Base-by-base conservation (phyloP, 2,888 invertebrate species). In the Neoascia interrupta region DNA sequence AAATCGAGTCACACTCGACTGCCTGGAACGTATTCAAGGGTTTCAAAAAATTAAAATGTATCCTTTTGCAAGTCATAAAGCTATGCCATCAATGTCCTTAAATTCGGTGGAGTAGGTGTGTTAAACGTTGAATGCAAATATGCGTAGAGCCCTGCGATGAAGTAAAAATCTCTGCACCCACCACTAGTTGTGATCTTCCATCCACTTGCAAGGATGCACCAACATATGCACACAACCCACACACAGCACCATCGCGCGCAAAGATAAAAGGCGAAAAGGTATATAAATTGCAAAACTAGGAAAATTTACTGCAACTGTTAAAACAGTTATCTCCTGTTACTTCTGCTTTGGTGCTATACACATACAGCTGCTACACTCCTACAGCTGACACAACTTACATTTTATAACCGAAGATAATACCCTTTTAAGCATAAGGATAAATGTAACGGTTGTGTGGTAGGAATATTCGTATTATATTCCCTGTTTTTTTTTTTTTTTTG, bases 351-450 rank as follows among this genome's bases (percentile, higher is more conserved):
- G 56, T 51, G 19, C 63, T 72, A 39, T 23, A n/a, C n/a, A n/a
- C n/a, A n/a, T 53, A 26, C 63, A 34, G 45, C 28, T 11, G 31
- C 72, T 31, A 31, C 34, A 45, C 51, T 36, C 10, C 63, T 26
- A 45, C 41, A 66, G 64, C 72, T 76, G 76, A 66, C 72, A 76
- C 72, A 73, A 79, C 73, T 79, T 79, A 79, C 79, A 79, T 73
- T 79, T 79, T 79, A 79, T 73, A 73, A 73, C 79, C 60, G 43
- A 73, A 79, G 79, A 79, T 79, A 79, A 79, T 79, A 79, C 73
- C 73, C 64, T 73, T 73, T 79, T 74, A 79, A 79, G 79, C 79
- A 79, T 73, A 72, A 79, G 79, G 73, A 79, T 79, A 49, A 79
- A 73, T 73, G 76, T 66, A 26, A 72, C 47, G 66, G 66, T 61